Conservation (phyloP, 2,888 invertebrate genomes). For the Hymenopus coronatus region DNA sequence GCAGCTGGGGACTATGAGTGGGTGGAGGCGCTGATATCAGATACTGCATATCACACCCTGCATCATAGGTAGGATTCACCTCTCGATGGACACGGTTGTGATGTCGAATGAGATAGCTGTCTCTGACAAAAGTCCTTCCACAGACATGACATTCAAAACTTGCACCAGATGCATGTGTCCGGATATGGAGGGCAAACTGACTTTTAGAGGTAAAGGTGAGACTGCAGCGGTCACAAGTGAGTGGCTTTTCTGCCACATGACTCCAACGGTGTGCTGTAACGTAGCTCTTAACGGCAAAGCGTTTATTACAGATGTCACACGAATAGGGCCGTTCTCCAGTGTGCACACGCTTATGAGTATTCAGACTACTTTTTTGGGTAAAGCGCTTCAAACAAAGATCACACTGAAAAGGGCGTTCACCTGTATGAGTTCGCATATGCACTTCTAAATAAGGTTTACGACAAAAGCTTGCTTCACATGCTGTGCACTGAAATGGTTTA, state of each 20-base stretch:
- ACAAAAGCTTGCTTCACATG: conserved; percentile 75
- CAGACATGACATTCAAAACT: conserved; percentile 74
- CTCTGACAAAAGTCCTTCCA: conserved; percentile 70
- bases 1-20: background rate
- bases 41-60: conserved; percentile 23
- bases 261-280: conserved; percentile 78
- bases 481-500: conserved; percentile 75
- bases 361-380: conserved; percentile 77
- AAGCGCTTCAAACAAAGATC: conserved; percentile 73
- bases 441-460: conserved; percentile 78
- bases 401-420: conserved; percentile 72
- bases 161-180: conserved; percentile 66
- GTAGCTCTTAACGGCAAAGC: conserved; percentile 78
- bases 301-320: conserved; percentile 76
- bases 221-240: conserved; percentile 69
- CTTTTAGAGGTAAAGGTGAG: conserved; percentile 72
- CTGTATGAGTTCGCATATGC: conserved; percentile 72
- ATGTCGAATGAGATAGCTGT: conserved; percentile 75
- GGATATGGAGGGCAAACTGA: conserved; percentile 73
- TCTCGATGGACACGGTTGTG: conserved; percentile 71
- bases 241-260: conserved; percentile 71
- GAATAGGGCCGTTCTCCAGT: conserved; percentile 76
- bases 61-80: conserved; percentile 39
- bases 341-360: conserved; percentile 78
- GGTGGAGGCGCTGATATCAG: conserved; percentile 6